Evolutionary conservation across 2,888 invertebrate species (phyloP), one percentile per base, ranked within the genome.

Genomic region (Calameuta idolon): DNA sequence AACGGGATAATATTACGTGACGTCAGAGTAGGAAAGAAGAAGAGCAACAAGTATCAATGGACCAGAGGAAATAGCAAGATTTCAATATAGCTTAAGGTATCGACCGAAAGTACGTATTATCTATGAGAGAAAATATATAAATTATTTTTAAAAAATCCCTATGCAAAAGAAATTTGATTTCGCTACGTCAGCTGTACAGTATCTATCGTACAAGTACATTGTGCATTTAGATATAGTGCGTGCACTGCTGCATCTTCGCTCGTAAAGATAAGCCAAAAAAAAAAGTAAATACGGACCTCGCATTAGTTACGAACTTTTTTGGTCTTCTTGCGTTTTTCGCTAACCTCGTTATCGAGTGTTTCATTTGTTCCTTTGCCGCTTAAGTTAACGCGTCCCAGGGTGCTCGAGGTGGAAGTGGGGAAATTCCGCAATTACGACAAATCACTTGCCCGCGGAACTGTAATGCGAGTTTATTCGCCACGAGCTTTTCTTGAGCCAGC

Each of bases 371-470:
- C 23, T 55, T 55, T 55, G 55, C 55, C 55, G 9, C 55, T 55
- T 55, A 55, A 55, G 55, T 55, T 55, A 55, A 55, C 55, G 55
- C 55, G 55, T 55, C 55, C 55, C 55, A 55, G 55, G 55, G 9
- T 55, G 55, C 55, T 23, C 55, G 55, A 0, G 4, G 55, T 55
- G 23, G 9, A 74, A 69, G 73, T 76, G 78, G 77, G 79, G 77
- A 85, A 85, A 86, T 84, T 86, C 85, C 83, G 85, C 85, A 86
- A 87, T 87, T 87, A 84, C 83, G 84, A 83, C 85, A 85, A 87
- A 87, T 86, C 87, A 85, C 83, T 87, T 81, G 71, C 71, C 83
- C 84, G 82, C 76, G 81, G 79, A 78, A 84, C 55, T 55, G 55
- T 55, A 55, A 55, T 55, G 55, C 55, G 23, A 55, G 23, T 55